These are phyloP conservation scores for Turritopsis rubra DNA, from an alignment of 30 jellyfish, hydroid and myxozoan genomes.

Conservation along the genomic window DNA sequence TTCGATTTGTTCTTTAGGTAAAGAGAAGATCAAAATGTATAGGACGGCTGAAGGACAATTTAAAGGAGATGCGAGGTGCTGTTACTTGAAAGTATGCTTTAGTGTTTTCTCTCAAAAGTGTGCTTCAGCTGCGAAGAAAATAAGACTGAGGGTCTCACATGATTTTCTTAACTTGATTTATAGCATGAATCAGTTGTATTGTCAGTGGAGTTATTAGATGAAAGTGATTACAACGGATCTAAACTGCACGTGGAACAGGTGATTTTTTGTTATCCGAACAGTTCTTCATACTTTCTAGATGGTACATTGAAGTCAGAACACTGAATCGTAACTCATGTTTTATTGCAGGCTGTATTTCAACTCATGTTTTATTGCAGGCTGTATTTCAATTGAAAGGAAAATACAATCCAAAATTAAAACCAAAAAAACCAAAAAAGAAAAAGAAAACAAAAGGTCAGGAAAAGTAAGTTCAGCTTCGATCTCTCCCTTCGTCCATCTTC, in stretches of 20 bases:
- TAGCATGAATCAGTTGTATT: constrained; percentile 91
- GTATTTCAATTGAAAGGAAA: constrained; percentile 91
- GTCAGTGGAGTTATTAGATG: constrained; percentile 84
- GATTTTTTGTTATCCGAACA: too few species aligned
- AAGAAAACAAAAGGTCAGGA: constrained; percentile 77
- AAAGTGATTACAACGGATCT: constrained; percentile 58
- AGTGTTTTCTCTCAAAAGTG: neutral
- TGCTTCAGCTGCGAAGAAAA: neutral
- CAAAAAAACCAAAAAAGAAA: constrained; percentile 90
- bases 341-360: too few species aligned
- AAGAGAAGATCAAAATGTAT: constrained; percentile 65
- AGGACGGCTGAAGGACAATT: constrained; percentile 56
- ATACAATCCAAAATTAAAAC: constrained; percentile 77
- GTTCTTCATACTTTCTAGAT: too few species aligned
- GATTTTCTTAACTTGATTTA: neutral
- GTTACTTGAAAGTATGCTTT: constrained; percentile 79
- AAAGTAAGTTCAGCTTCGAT: constrained; percentile 43
- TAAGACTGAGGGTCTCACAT: neutral
- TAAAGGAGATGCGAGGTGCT: constrained; percentile 97
- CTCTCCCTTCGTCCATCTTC: neutral
- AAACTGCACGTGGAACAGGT: constrained; percentile 83
- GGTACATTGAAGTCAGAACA: too few species aligned
- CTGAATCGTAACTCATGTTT: too few species aligned
- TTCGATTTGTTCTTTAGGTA: constrained; percentile 31
- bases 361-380: constrained; percentile 72